Conservation (phyloP, 2,888 invertebrate species). For the Spicauda simplicius region DNA sequence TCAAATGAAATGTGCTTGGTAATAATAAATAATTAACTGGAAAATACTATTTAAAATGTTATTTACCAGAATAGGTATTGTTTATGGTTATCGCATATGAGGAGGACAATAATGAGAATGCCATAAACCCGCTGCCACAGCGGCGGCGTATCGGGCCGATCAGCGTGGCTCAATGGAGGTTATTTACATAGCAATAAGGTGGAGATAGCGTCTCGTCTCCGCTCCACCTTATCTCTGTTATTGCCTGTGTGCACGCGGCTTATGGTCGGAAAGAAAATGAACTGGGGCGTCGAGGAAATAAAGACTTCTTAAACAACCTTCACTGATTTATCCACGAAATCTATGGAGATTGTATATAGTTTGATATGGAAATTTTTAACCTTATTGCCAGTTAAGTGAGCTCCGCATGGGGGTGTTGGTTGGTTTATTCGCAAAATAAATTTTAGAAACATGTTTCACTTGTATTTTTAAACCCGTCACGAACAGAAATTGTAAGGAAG, state of each 20-base stretch:
- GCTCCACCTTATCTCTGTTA: slow-evolving; percentile 72
- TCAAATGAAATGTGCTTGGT: background rate
- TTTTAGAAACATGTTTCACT: background rate
- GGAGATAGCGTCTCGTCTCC: slow-evolving; percentile 68
- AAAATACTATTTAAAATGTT: slow-evolving; percentile 13
- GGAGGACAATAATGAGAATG: slow-evolving; percentile 54
- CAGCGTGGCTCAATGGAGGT: slow-evolving; percentile 75
- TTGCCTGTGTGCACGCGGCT: slow-evolving; percentile 77
- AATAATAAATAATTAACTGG: background rate
- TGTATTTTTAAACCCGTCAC: too few relatives aligned
- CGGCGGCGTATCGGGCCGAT: slow-evolving; percentile 72
- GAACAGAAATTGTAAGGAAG: too few relatives aligned
- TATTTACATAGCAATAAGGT: slow-evolving; percentile 82
- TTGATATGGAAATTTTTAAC: slow-evolving; percentile 30
- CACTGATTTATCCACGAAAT: slow-evolving; percentile 59
- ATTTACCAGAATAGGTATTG: slow-evolving; percentile 44
- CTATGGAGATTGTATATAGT: slow-evolving; percentile 27
- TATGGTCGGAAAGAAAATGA: slow-evolving; percentile 75
- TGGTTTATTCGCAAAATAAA: slow-evolving; percentile 23
- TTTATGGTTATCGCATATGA: slow-evolving; percentile 47
- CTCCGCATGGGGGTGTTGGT: slow-evolving; percentile 16
- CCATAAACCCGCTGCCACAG: slow-evolving; percentile 78
- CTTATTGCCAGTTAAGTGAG: slow-evolving; percentile 27
- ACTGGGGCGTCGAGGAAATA: slow-evolving; percentile 64
- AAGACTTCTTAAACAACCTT: slow-evolving; percentile 70